Evolutionary conservation across 2,888 invertebrate species (phyloP).

Genomic region (Dioctria linearis): DNA sequence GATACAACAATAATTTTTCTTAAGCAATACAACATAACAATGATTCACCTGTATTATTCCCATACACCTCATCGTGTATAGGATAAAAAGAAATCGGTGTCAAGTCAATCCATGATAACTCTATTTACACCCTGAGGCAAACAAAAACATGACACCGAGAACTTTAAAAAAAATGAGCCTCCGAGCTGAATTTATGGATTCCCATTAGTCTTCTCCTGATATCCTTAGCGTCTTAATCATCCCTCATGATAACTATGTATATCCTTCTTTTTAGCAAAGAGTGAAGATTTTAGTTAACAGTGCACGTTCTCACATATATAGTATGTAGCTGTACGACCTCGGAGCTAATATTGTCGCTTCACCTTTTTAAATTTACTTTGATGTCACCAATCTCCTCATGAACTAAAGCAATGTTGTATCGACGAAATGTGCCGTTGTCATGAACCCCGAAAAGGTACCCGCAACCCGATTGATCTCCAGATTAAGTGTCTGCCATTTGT

Average conservation of each 20-base stretch:
- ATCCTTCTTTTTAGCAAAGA: background rate
- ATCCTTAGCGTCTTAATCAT: constrained; percentile 38
- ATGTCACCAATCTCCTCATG: constrained; percentile 17
- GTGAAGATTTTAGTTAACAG: constrained; percentile 25
- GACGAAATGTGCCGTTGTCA: constrained; percentile 10
- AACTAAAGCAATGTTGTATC: background rate
- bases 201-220: constrained; percentile 41
- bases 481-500: constrained; percentile 46
- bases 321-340: background rate
- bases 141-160: background rate
- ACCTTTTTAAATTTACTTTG: constrained; percentile 25
- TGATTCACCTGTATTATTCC: background rate
- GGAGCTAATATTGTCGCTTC: constrained; percentile 24
- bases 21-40: no score
- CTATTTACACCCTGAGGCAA: background rate
- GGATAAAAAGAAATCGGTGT: background rate
- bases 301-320: constrained; percentile 30
- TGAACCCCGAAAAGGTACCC: constrained; percentile 6
- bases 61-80: background rate
- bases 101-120: background rate
- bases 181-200: constrained; percentile 14
- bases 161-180: background rate
- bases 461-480: constrained; percentile 41
- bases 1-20: no score
- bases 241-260: background rate